phyloP scores from a whole-genome alignment of 2,888 invertebrate genomes.

The Timandra comae region DNA sequence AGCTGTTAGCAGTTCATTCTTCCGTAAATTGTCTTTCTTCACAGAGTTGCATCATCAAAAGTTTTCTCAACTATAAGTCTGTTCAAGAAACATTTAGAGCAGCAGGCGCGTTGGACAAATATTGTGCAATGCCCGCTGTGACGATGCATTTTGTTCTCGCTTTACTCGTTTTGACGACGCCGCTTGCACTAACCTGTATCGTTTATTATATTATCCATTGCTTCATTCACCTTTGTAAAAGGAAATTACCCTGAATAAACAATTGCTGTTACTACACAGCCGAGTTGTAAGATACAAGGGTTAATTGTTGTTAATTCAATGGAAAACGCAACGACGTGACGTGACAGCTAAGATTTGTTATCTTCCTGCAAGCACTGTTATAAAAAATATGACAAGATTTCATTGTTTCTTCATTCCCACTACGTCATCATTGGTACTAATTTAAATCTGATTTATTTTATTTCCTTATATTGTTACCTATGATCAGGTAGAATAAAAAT shows the following conservation, averaged over 20 bases:
- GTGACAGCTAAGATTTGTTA: conserved; percentile 8
- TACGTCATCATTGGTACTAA: background rate
- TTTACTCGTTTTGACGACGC: conserved; percentile 21
- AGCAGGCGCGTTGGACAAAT: conserved; percentile 24
- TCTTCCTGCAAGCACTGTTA: conserved; percentile 6
- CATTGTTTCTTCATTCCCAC: conserved; percentile 4
- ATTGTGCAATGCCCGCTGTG: conserved; percentile 32
- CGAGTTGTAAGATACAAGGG: conserved; percentile 12
- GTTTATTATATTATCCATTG: conserved; percentile 18
- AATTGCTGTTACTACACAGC: conserved; percentile 7
- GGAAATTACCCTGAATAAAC: conserved; percentile 10
- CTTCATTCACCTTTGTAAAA: conserved; percentile 12
- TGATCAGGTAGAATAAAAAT: no score
- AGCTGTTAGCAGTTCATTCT: conserved; percentile 33
- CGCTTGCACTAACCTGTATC: conserved; percentile 21
- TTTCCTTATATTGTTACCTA: no score
- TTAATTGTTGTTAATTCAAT: conserved; percentile 14
- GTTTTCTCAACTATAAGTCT: conserved; percentile 35
- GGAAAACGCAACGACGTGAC: conserved; percentile 10
- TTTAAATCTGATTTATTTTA: no score
- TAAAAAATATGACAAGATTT: conserved; percentile 9
- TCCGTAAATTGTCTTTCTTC: conserved; percentile 42
- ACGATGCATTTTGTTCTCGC: conserved; percentile 33
- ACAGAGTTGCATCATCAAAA: conserved; percentile 37
- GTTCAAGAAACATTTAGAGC: conserved; percentile 29